Conservation (phyloP, 2,888 invertebrate species). For the Rhagonycha fulva region DNA sequence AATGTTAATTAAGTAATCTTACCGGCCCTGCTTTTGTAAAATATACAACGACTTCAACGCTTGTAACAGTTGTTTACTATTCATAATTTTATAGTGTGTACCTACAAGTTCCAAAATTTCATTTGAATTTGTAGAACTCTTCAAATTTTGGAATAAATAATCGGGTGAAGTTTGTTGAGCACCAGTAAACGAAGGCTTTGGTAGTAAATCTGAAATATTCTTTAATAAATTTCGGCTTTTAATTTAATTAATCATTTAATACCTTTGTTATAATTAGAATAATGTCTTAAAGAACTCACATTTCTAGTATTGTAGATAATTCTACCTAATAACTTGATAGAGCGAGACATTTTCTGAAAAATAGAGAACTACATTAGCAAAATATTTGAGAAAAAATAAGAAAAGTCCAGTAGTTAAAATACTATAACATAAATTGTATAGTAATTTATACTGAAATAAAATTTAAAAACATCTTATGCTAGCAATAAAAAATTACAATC, state of each 20-base stretch:
- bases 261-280: neutral
- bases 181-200: conserved; percentile 5
- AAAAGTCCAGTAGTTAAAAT: too few species aligned
- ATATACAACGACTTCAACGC: conserved; percentile 61
- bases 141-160: conserved; percentile 56
- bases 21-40: conserved; percentile 60
- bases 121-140: conserved; percentile 53
- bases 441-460: too few species aligned
- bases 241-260: neutral
- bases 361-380: neutral
- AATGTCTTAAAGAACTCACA: neutral
- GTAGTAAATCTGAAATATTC: neutral
- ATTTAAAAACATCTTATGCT: too few species aligned
- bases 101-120: conserved; percentile 58
- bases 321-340: neutral
- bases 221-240: neutral
- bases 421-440: too few species aligned
- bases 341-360: neutral
- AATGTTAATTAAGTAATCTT: conserved; percentile 17
- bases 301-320: neutral
- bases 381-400: too few species aligned
- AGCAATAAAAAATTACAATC: too few species aligned
- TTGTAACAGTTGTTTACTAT: conserved; percentile 61
- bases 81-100: conserved; percentile 55
- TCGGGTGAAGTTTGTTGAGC: conserved; percentile 46